Evolutionary conservation across 2,797 vertebrate genomes (phyloP).

Genomic region (Dromococcyx pavoninus): DNA sequence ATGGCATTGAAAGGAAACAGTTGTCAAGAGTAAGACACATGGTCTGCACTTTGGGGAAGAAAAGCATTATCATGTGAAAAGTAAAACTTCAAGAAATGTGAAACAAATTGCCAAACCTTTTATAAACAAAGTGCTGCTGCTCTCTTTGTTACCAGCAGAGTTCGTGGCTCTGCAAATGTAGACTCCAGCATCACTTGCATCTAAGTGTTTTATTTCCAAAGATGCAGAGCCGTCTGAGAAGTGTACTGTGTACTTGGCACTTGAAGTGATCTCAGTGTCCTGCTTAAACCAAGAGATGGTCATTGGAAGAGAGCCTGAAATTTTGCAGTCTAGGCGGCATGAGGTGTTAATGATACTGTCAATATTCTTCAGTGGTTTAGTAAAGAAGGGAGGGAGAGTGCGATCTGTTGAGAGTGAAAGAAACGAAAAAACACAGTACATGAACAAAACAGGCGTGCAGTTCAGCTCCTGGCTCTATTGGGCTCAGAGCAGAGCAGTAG

Average conservation of each 20-base stretch:
- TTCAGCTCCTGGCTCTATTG: not conserved
- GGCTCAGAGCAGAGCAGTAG: not conserved
- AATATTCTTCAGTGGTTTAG: constrained; percentile 89
- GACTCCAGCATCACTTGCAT: constrained; percentile 87
- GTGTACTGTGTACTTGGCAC: constrained; percentile 84
- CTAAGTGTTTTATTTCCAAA: constrained; percentile 85
- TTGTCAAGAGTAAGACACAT: constrained; percentile 46
- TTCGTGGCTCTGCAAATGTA: constrained; percentile 94
- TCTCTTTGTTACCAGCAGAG: constrained; percentile 92
- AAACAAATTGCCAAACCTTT: constrained; percentile 85
- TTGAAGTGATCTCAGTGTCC: constrained; percentile 82
- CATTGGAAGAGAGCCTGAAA: constrained; percentile 96
- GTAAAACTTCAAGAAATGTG: not conserved
- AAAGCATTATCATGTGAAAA: not conserved
- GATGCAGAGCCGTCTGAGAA: constrained; percentile 89
- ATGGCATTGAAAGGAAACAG: constrained; percentile 65
- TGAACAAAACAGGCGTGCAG: not conserved
- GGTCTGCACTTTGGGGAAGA: not conserved
- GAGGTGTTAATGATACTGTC: constrained; percentile 83
- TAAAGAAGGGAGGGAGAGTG: constrained; percentile 92
- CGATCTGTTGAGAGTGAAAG: constrained; percentile 87
- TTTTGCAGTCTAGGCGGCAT: constrained; percentile 89
- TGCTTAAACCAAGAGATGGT: constrained; percentile 94
- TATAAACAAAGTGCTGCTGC: constrained; percentile 90
- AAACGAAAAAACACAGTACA: constrained; percentile 51